phyloP scores from a whole-genome alignment of 2,888 invertebrate genomes.

The Congeria kusceri region DNA sequence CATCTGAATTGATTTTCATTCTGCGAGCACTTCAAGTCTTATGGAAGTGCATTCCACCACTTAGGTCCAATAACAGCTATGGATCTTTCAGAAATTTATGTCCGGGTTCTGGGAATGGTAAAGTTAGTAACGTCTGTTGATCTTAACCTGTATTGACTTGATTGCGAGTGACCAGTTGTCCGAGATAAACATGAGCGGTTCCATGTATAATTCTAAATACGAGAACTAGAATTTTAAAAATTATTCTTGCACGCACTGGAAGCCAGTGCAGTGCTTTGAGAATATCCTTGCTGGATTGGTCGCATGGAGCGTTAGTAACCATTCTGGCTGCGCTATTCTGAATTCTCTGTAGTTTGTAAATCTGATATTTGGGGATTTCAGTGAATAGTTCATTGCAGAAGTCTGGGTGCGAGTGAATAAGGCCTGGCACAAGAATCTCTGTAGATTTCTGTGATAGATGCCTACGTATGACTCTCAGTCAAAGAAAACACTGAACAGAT shows the following conservation, averaged over 20 bases:
- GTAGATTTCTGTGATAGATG: conserved; percentile 13
- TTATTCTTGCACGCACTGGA: conserved; percentile 25
- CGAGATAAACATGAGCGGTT: too few relatives aligned
- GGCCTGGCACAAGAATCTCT: conserved; percentile 20
- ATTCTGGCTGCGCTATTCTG: background rate
- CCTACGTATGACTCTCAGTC: conserved; percentile 17
- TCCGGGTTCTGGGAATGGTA: conserved; percentile 3
- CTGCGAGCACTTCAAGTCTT: background rate
- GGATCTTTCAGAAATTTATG: conserved; percentile 11
- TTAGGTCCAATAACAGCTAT: conserved; percentile 17
- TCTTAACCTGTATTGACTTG: background rate
- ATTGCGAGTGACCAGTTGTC: background rate
- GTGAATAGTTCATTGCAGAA: conserved; percentile 27
- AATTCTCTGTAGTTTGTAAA: too few relatives aligned
- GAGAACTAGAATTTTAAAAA: conserved; percentile 31
- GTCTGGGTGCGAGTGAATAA: conserved; percentile 21
- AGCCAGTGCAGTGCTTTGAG: conserved; percentile 39
- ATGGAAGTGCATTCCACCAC: conserved; percentile 17
- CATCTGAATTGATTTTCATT: background rate
- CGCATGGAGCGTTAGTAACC: conserved; percentile 10
- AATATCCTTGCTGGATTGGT: background rate
- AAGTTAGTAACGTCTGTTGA: background rate
- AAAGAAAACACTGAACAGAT: too few relatives aligned
- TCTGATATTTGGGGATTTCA: conserved; percentile 3
- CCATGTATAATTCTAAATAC: conserved; percentile 1